Evolutionary conservation across 2,797 vertebrate species (phyloP).

Genomic region (Acanthurus leucopareius): DNA sequence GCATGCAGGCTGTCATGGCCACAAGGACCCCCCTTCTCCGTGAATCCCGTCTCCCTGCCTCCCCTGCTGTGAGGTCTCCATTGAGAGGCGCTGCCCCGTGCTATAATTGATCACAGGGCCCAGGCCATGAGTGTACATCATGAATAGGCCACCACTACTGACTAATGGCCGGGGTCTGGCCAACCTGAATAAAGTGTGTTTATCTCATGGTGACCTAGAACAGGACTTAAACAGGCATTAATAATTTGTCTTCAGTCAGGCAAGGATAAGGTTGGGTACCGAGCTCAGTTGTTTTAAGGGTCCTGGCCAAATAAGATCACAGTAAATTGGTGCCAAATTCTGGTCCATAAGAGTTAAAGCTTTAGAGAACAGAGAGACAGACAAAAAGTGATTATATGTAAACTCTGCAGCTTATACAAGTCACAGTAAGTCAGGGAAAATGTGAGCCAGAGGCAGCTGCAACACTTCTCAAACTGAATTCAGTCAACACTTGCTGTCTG

Average conservation of each 20-base stretch:
- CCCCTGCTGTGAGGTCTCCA: slow-evolving; percentile 50
- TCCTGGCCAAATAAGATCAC: too few relatives aligned
- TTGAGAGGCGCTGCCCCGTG: slow-evolving; percentile 79
- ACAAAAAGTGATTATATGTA: too few relatives aligned
- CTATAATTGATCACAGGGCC: slow-evolving; percentile 82
- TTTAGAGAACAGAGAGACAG: too few relatives aligned
- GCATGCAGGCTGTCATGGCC: slow-evolving; percentile 50
- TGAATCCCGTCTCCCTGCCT: neutral
- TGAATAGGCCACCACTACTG: slow-evolving; percentile 75
- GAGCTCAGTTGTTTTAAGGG: too few relatives aligned
- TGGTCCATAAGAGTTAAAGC: too few relatives aligned
- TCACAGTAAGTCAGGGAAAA: too few relatives aligned
- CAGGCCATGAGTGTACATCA: slow-evolving; percentile 66
- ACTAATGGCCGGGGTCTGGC: slow-evolving; percentile 79
- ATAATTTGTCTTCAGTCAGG: slow-evolving; percentile 77
- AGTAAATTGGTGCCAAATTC: too few relatives aligned
- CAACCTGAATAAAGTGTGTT: slow-evolving; percentile 84
- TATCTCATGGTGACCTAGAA: slow-evolving; percentile 88
- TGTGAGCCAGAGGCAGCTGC: too few relatives aligned
- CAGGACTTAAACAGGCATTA: slow-evolving; percentile 85
- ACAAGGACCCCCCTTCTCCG: slow-evolving; percentile 47
- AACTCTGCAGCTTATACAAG: too few relatives aligned
- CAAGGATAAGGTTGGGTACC: slow-evolving; percentile 35
- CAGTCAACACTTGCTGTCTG: too few relatives aligned
- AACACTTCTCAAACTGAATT: too few relatives aligned